Evolutionary conservation across 2,888 invertebrate species (phyloP).

Genomic region (Mythimna loreyi): DNA sequence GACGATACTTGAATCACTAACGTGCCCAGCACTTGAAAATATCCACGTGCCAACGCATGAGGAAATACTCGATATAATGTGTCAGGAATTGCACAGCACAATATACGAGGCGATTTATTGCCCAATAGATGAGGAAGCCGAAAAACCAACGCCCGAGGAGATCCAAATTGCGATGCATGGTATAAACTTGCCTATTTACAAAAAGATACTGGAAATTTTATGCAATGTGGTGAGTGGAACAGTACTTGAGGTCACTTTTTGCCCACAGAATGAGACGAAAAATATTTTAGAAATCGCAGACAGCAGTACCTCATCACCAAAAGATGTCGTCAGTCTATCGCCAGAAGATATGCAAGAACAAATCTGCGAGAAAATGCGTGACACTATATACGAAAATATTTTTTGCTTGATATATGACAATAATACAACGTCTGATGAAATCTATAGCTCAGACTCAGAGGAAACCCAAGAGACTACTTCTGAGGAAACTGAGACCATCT

Average conservation of each 20-base stretch:
- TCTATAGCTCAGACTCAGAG: not conserved
- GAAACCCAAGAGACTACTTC: not conserved
- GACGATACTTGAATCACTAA: constrained; percentile 13
- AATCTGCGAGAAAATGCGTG: too few relatives aligned
- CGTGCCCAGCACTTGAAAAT: constrained; percentile 2
- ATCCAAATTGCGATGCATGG: not conserved
- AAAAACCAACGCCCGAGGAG: not conserved
- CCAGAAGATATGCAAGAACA: too few relatives aligned
- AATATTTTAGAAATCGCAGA: too few relatives aligned
- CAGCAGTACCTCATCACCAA: too few relatives aligned
- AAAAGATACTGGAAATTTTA: constrained; percentile 1
- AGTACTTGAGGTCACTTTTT: constrained; percentile 7
- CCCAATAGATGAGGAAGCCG: not conserved
- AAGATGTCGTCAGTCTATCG: too few relatives aligned
- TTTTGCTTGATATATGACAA: too few relatives aligned
- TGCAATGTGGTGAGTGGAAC: constrained; percentile 7
- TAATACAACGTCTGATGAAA: too few relatives aligned
- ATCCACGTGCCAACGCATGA: not conserved
- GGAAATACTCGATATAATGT: constrained; percentile 1
- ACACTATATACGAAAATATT: too few relatives aligned
- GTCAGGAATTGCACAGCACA: constrained; percentile 10
- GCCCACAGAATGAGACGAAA: not conserved
- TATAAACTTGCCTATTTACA: constrained; percentile 8
- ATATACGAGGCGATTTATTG: constrained; percentile 27
- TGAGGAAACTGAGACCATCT: not conserved